Evolutionary conservation across 2,113 vertebrate genomes (phyloP), one percentile per base, ranked within the genome.

Genomic region (Megaceryle maxima): DNA sequence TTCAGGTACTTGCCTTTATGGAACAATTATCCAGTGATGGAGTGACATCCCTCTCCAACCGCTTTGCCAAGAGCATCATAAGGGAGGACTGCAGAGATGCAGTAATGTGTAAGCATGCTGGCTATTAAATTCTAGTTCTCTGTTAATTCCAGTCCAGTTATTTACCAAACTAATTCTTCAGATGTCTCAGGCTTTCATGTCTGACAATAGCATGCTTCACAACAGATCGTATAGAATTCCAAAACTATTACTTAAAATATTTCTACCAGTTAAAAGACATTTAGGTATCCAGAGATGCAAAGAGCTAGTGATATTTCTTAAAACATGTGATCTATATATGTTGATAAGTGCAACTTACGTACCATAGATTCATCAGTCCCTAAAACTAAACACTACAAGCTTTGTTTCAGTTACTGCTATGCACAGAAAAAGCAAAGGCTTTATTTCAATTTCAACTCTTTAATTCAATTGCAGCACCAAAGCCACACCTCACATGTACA

Each of bases 101-200:
- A 41, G 19, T 4, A 69, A 62, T 0, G 0, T 39, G 6, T 28
- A 68, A 81, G 29, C 11, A 33, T 5, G 7, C 22, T 62, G 50
- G 59, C 29, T 91, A 50, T 62, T 75, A 51, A 81, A 83, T 69
- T 77, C 55, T 22, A 70, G 33, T 16, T 84, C 51, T 86, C 43
- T 55, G 39, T 69, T 86, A 88, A 88, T 75, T 86, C 24, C 60
- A 80, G 56, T 26, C 35, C 63, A 76, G 37, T 60, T 68, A 64
- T 57, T 60, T 68, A 92, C 6, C 16, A 46, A 68, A 44, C 5
- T 37, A 81, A 64, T 73, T 83, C 25, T 57, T 67, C 64, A 70
- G 56, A 37, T 46, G 28, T 74, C 56, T 51, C 53, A 81, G 20
- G 26, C 60, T 67, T 92, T 94, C 12, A 35, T 19, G 21, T 16